Evolutionary conservation across 92 coral and sea anemone genomes (phyloP).

Genomic region (Palythoa heliodiscus): DNA sequence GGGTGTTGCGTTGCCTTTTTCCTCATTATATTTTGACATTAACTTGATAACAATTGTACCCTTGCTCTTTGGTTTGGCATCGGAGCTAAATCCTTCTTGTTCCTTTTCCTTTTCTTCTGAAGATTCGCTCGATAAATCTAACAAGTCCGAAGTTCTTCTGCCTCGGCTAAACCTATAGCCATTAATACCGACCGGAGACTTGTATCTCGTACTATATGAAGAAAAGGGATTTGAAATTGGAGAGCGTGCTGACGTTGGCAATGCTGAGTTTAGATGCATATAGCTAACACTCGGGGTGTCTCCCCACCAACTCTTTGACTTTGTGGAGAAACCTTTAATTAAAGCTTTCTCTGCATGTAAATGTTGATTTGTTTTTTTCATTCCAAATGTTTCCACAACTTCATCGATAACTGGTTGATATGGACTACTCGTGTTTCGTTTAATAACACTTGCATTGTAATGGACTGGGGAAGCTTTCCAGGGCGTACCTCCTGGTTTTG

Average conservation of each 20-base stretch:
- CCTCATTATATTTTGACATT: neutral
- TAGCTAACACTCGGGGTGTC: neutral
- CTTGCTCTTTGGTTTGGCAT: conserved; percentile 14
- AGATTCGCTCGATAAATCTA: conserved; percentile 1
- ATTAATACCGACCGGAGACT: neutral
- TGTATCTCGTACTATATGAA: neutral
- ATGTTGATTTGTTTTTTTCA: neutral
- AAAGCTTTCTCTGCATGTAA: neutral
- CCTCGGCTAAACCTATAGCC: neutral
- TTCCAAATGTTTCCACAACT: neutral
- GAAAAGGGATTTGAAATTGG: neutral
- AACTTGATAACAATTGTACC: conserved; percentile 28
- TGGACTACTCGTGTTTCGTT: neutral
- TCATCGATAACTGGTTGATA: neutral
- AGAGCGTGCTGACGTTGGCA: neutral
- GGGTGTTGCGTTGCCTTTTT: neutral
- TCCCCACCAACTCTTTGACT: conserved; percentile 19
- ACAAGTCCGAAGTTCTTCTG: neutral
- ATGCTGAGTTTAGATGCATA: neutral
- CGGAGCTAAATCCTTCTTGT: conserved; percentile 2
- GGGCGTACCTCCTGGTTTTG: neutral
- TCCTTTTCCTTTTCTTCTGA: neutral
- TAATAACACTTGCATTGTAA: neutral
- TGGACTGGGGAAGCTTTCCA: neutral
- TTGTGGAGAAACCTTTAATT: neutral